These are phyloP conservation scores for Tragelaphus scriptus DNA, from an alignment of 2,113 vertebrate genomes.

Conservation along the genomic window DNA sequence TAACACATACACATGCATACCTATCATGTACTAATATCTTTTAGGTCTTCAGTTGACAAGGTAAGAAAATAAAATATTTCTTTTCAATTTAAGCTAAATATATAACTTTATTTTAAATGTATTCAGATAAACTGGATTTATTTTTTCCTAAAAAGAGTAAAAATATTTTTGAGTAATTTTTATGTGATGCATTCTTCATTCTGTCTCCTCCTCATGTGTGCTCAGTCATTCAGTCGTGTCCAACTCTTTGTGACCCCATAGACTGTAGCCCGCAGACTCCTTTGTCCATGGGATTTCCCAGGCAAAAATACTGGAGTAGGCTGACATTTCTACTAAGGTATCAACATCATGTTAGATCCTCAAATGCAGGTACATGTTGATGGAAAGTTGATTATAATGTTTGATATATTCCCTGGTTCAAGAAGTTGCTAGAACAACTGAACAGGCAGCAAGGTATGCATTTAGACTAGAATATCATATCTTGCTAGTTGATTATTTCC, in stretches of 20 bases:
- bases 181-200: background rate
- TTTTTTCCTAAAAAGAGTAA: background rate
- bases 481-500: background rate
- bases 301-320: background rate
- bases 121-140: background rate
- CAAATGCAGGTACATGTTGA: background rate
- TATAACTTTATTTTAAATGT: background rate
- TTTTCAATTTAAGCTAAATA: background rate
- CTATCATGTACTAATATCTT: background rate
- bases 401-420: background rate
- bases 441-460: background rate
- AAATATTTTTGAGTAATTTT: background rate
- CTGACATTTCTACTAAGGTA: background rate
- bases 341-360: background rate
- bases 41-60: background rate
- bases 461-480: background rate
- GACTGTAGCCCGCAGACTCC: background rate
- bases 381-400: background rate
- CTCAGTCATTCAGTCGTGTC: background rate
- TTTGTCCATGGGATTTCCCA: background rate
- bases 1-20: background rate
- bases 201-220: background rate
- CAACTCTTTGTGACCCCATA: background rate
- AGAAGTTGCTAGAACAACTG: background rate
- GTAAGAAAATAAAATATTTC: background rate